phyloP scores from a whole-genome alignment of 2,797 vertebrate genomes.

The Enteromius afrohamiltoni region DNA sequence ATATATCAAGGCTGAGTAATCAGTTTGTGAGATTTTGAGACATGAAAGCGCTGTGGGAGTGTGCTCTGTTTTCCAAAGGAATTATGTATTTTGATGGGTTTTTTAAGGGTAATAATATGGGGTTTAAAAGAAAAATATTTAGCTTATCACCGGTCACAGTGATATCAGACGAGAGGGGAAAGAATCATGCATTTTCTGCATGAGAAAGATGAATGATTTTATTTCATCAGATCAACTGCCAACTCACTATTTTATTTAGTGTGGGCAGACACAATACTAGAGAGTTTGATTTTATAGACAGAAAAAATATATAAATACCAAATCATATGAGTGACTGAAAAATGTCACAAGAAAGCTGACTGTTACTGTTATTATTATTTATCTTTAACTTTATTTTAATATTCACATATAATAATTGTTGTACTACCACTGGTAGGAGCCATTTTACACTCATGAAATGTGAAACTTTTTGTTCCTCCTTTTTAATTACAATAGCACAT shows the following conservation, averaged over 20 bases:
- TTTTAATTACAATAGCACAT: neutral
- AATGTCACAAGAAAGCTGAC: neutral
- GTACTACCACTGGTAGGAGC: conserved; percentile 52
- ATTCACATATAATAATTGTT: conserved; percentile 10
- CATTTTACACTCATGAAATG: conserved; percentile 45
- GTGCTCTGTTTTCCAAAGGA: conserved; percentile 12
- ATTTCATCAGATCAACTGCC: conserved; percentile 30
- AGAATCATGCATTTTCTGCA: neutral
- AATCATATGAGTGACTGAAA: neutral
- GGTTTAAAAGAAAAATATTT: neutral
- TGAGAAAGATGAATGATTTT: neutral
- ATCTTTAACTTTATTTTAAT: neutral
- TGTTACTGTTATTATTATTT: neutral
- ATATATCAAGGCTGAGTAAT: conserved; percentile 46
- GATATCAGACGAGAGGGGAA: neutral
- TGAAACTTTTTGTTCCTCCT: neutral
- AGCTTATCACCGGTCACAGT: neutral
- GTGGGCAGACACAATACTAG: neutral
- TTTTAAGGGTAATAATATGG: neutral
- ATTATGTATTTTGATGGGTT: conserved; percentile 20
- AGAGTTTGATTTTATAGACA: neutral
- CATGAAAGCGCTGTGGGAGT: neutral
- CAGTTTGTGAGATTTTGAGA: conserved; percentile 34
- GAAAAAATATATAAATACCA: neutral
- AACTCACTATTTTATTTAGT: neutral